Conservation (phyloP, 2,888 invertebrate species). For the Harmothoe impar region DNA sequence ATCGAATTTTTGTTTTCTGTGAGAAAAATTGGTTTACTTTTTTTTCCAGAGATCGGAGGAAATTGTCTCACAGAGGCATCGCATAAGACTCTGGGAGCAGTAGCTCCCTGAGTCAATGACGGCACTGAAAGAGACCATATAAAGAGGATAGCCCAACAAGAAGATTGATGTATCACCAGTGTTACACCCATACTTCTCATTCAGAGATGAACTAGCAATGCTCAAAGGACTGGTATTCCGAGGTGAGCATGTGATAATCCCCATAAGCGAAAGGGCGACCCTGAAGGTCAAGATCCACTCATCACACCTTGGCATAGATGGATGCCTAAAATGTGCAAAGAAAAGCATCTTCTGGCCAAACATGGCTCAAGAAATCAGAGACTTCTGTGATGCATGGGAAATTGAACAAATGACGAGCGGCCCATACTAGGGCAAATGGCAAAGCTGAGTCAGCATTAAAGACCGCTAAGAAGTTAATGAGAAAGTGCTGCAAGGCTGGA, state of each 20-base stretch:
- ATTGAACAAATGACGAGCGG: constrained; percentile 10
- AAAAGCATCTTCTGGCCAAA: constrained; percentile 49
- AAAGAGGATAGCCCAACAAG: constrained; percentile 66
- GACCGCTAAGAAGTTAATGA: neutral
- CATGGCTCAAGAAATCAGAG: neutral
- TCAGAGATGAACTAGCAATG: constrained; percentile 63
- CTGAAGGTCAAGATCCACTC: constrained; percentile 37
- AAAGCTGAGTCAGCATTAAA: constrained; percentile 37
- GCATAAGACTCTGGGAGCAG: too few species aligned
- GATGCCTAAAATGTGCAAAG: constrained; percentile 41
- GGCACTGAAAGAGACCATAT: constrained; percentile 52
- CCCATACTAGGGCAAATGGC: constrained; percentile 7
- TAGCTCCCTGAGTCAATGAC: too few species aligned
- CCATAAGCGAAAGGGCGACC: neutral
- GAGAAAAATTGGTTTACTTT: too few species aligned
- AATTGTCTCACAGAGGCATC: too few species aligned
- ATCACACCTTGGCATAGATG: constrained; percentile 1
- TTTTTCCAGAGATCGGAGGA: too few species aligned
- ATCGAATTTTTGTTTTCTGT: too few species aligned
- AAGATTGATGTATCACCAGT: neutral
- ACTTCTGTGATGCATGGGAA: neutral
- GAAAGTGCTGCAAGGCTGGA: neutral
- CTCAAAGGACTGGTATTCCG: constrained; percentile 68
- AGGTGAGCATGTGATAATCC: constrained; percentile 64
- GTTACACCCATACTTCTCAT: neutral